Evolutionary conservation across 2,888 invertebrate genomes (phyloP), one percentile per base, ranked within the genome.

Genomic region (Herminia tarsipennalis): DNA sequence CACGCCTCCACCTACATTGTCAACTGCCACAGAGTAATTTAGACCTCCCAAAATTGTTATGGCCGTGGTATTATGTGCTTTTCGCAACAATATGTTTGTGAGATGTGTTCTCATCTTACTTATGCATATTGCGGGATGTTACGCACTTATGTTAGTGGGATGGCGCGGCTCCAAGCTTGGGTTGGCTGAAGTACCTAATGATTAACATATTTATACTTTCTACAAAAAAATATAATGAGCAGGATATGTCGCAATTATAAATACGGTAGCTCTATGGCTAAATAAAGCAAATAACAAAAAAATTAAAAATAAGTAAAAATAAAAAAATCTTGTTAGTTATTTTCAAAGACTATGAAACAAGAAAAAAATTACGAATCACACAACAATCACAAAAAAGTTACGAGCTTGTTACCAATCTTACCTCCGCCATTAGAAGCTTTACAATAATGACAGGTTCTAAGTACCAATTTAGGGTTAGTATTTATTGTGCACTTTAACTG

Each of bases 1-100:
- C 88, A 88, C 83, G 81, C 83, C 89, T 79, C 86, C 86, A 80
- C 90, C 87, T 83, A 84, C 86, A 89, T 88, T 88, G 90, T 90
- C 88, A 87, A 84, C 80, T 75, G 75, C 76, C 85, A 87, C 78
- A 89, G 86, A 87, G 81, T 82, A 86, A 74, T 76, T 76, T 77
- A 76, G 78, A 78, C 74, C 70, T 77, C 73, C 76, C 74, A 65
- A 74, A 76, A 73, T 70, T 74, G 69, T 70, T 76, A 71, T 67
- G 60, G 72, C 68, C 55, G 70, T 67, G 56, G 58, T 66, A 57
- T 67, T 66, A 60, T 63, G 56, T 63, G 55, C 57, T 66, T 69
- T 62, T 66, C 62, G 59, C 58, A 53, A 65, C 68, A 65, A 67
- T 66, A 65, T 67, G 65, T 64, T 66, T 57, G 54, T 66, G 43